phyloP scores from a whole-genome alignment of 2,888 invertebrate genomes.

The Oasisia sp. region DNA sequence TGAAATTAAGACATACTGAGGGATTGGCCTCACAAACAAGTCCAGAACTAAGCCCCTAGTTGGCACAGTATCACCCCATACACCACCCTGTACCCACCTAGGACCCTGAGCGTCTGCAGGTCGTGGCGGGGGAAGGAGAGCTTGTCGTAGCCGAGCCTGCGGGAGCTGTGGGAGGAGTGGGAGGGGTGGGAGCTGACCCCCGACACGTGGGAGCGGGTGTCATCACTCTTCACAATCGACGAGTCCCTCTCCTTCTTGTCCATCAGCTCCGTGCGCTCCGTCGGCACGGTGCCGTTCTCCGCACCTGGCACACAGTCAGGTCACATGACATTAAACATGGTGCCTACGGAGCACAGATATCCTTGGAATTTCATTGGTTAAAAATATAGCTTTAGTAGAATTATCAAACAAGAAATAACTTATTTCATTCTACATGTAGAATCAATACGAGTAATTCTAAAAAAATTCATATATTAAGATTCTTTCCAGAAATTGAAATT shows the following conservation, averaged over 20 bases:
- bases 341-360: no score
- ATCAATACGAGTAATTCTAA: no score
- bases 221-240: slow-evolving; percentile 65
- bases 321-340: no score
- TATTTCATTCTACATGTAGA: no score
- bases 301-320: slow-evolving; percentile 23
- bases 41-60: background rate
- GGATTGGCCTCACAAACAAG: no score
- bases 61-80: background rate
- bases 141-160: slow-evolving; percentile 76
- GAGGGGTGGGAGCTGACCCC: slow-evolving; percentile 60
- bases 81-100: slow-evolving; percentile 63
- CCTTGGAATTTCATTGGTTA: no score
- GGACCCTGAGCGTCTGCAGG: slow-evolving; percentile 72
- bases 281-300: slow-evolving; percentile 72
- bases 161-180: slow-evolving; percentile 61
- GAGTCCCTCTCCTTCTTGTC: slow-evolving; percentile 70
- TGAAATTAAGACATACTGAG: no score
- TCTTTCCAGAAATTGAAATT: no score
- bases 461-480: no score
- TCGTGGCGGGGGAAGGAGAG: slow-evolving; percentile 77
- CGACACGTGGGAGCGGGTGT: slow-evolving; percentile 66
- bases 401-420: background rate
- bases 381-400: background rate
- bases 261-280: slow-evolving; percentile 60